Conservation (phyloP, 2,113 vertebrate genomes). For the Pipra filicauda region DNA sequence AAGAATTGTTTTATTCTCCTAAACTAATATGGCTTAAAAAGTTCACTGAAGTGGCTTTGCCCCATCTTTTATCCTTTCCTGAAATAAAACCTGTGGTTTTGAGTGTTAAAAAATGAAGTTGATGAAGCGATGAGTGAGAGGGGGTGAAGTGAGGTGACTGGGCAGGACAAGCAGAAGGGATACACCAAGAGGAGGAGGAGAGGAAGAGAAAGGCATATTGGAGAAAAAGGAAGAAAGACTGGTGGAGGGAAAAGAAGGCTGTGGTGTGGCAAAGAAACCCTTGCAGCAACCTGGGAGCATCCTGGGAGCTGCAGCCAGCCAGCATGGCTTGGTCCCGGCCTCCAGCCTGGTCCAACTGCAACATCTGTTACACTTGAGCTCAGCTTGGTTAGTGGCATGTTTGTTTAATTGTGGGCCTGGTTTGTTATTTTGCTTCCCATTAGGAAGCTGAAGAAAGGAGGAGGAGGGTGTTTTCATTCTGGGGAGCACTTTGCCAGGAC, state of each 20-base stretch:
- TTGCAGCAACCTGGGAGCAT: not conserved
- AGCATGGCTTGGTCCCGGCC: not conserved
- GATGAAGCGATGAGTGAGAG: not conserved
- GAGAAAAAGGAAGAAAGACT: not conserved
- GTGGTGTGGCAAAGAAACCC: not conserved
- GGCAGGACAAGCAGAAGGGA: not conserved
- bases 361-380: slow-evolving; percentile 74
- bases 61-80: not conserved
- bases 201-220: not conserved
- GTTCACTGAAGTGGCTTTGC: not conserved
- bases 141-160: not conserved
- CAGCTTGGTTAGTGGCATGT: slow-evolving; percentile 59
- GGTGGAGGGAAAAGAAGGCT: not conserved
- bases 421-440: slow-evolving; percentile 74
- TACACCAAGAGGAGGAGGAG: not conserved
- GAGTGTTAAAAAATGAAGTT: not conserved
- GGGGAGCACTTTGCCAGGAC: slow-evolving; percentile 65
- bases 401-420: slow-evolving; percentile 75
- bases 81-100: not conserved
- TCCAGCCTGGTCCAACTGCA: slow-evolving; percentile 50
- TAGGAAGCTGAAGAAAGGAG: slow-evolving; percentile 74
- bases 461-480: slow-evolving; percentile 71
- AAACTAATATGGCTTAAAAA: not conserved
- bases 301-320: not conserved
- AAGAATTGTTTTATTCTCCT: not conserved